Base-by-base conservation (phyloP, 2,888 invertebrate species). In the Acanthococcus lagerstroemiae region DNA sequence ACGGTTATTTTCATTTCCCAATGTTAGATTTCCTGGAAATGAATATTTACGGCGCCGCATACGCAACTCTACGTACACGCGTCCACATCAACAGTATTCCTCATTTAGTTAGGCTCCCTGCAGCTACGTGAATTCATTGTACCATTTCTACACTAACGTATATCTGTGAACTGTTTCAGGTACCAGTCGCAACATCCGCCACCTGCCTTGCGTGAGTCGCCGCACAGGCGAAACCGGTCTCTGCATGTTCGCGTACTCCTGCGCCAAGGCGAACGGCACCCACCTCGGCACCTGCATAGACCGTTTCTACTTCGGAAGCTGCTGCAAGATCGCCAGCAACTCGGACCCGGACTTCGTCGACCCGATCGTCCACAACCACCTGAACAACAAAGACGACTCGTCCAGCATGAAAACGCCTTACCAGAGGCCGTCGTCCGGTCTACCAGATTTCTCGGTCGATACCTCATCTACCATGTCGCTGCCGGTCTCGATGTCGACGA, bases 181-280 rank as follows among this genome's bases (percentile, higher is more conserved):
- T 77, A 86, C 86, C 74, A 90, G 89, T 72, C 85, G 92, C 73
- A 91, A 92, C 77, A 93, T 94, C 75, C 83, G 92, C 74, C 90
- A 92, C 74, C 79, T 92, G 72, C 89, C 91, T 26, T 94, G 94
- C 78, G 84, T 90, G 75, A 89, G 90, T 67, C 82, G 88, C 74
- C 83, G 84, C 74, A 85, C 86, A 27, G 86, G 84, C 37, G 84
- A 88, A 71, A 86, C 86, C 69, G 93, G 94, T 0, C 82, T 90
- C 0, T 94, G 94, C 74, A 94, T 94, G 94, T 94, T 94, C 75
- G 93, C 92, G 68, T 91, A 91, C 76, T 90, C 93, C 73, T 94
- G 93, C 75, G 83, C 90, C 55, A 90, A 91, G 79, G 84, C 88
- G 68, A 93, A 93, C 75, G 94, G 94, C 48, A 88, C 91, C 0